phyloP scores from a whole-genome alignment of 64 coral and sea anemone genomes.

The Dendrophyllia cribrosa region DNA sequence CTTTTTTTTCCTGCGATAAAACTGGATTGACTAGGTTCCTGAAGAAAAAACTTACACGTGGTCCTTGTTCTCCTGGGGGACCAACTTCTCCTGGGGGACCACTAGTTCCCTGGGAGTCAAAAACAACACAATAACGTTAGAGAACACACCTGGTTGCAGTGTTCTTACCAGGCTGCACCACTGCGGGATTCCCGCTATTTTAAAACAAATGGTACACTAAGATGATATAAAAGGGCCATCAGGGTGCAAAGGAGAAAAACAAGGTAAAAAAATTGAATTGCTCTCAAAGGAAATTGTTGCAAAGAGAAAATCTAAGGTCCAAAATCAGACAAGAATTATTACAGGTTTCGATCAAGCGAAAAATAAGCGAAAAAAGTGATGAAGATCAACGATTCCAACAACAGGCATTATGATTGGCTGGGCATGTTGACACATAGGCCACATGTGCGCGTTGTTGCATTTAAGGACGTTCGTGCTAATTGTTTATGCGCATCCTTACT shows the following conservation, averaged over 20 bases:
- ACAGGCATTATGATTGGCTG: conserved; percentile 10
- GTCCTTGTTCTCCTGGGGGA: not conserved
- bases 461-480: not conserved
- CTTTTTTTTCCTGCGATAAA: too few species aligned
- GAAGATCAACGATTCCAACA: not conserved
- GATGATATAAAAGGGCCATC: conserved; percentile 20
- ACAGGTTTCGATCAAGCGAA: not conserved
- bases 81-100: not conserved
- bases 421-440: not conserved
- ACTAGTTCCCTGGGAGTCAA: not conserved
- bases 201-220: conserved; percentile 32
- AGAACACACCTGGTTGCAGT: not conserved
- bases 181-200: conserved; percentile 39
- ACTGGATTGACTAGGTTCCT: too few species aligned
- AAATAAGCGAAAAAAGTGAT: too few species aligned
- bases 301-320: conserved; percentile 4
- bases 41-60: not conserved
- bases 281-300: not conserved
- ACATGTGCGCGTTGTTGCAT: not conserved
- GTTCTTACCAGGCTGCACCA: conserved; percentile 38
- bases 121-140: not conserved
- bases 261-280: not conserved
- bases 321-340: not conserved
- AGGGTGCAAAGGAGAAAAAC: conserved; percentile 17
- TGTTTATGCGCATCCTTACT: too few species aligned